Evolutionary conservation across 2,888 invertebrate species (phyloP).

Genomic region (Pammene fasciana): DNA sequence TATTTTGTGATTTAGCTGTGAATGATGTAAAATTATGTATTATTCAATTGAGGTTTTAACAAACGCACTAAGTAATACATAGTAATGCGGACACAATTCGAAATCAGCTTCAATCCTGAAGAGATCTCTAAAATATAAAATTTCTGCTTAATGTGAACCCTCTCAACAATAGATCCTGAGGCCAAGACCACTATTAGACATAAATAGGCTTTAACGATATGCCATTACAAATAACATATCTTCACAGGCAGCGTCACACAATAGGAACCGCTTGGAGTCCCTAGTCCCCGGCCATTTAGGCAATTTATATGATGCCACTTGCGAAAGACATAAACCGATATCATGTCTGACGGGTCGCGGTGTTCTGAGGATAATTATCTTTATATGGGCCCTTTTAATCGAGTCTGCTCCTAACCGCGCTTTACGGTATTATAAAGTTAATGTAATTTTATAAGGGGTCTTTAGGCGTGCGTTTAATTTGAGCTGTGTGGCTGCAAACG

Average conservation of each 20-base stretch:
- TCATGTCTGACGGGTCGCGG: conserved; percentile 46
- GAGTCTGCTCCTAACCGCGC: conserved; percentile 58
- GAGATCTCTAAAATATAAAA: conserved; percentile 1
- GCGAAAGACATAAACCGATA: conserved; percentile 52
- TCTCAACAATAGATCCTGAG: conserved; percentile 10
- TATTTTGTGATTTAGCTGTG: too few species aligned
- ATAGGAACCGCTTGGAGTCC: conserved; percentile 32
- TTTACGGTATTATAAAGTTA: conserved; percentile 62
- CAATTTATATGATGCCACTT: conserved; percentile 50
- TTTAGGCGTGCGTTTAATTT: conserved; percentile 64
- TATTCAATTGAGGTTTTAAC: too few species aligned
- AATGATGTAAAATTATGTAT: too few species aligned
- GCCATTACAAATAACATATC: conserved; percentile 42
- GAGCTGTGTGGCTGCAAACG: conserved; percentile 48
- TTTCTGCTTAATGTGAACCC: conserved; percentile 13
- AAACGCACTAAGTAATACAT: too few species aligned
- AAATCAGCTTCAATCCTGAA: not conserved
- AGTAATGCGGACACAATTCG: not conserved
- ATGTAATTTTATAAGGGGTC: conserved; percentile 65
- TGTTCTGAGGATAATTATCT: conserved; percentile 63
- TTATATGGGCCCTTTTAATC: conserved; percentile 67
- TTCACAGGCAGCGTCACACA: conserved; percentile 25
- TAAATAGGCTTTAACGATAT: conserved; percentile 40
- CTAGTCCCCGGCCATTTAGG: conserved; percentile 44
- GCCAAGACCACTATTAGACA: conserved; percentile 31